phyloP scores from a whole-genome alignment of 2,888 invertebrate species.

The Agonopterix arenella region DNA sequence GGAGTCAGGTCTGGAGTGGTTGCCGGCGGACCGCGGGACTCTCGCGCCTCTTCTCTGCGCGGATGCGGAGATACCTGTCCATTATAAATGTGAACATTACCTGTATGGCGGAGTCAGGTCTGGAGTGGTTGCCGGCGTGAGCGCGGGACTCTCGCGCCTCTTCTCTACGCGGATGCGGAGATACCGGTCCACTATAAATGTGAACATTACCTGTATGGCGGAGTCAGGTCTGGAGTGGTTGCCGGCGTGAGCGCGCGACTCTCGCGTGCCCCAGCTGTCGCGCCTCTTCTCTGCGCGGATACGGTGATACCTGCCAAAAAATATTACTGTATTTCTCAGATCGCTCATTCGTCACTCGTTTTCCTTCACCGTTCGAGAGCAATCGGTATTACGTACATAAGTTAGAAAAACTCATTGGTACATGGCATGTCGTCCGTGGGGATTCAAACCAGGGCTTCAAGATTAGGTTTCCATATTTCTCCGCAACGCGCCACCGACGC shows the following conservation, averaged over 20 bases:
- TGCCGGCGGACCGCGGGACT: slow-evolving; percentile 59
- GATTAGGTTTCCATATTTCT: no score
- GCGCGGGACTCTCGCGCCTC: slow-evolving; percentile 70
- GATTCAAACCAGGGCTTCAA: no score
- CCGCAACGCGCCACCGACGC: no score
- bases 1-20: slow-evolving; percentile 59
- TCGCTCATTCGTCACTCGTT: no score
- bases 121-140: slow-evolving; percentile 55
- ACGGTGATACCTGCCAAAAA: slow-evolving; percentile 67
- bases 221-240: slow-evolving; percentile 61
- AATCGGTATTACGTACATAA: no score
- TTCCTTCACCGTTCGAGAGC: no score
- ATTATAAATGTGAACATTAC: slow-evolving; percentile 22
- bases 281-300: slow-evolving; percentile 86
- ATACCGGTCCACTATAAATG: slow-evolving; percentile 45
- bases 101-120: slow-evolving; percentile 68
- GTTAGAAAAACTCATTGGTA: no score
- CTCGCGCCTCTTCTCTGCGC: slow-evolving; percentile 82
- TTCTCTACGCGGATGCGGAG: slow-evolving; percentile 84
- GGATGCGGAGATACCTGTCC: slow-evolving; percentile 77
- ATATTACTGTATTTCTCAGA: no score
- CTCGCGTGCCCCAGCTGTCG: slow-evolving; percentile 79
- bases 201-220: slow-evolving; percentile 55
- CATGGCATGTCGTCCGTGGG: no score
- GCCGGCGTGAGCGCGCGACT: slow-evolving; percentile 59